phyloP scores from a whole-genome alignment of 2,797 vertebrate species.

The Melanotaenia parkinsoni region DNA sequence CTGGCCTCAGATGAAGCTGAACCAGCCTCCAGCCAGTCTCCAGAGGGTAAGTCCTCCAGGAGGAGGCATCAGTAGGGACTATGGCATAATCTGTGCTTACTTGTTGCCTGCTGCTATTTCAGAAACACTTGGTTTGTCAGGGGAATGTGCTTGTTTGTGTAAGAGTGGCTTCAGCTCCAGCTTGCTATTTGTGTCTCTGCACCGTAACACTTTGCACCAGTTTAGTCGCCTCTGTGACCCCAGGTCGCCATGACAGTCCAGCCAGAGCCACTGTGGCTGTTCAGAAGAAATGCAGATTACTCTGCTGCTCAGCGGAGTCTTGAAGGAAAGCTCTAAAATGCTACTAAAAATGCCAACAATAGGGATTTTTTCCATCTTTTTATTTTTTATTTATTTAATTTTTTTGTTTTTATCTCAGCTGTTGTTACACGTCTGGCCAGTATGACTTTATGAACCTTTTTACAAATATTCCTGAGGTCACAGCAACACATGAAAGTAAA shows the following conservation, averaged over 20 bases:
- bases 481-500: background rate
- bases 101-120: slow-evolving; percentile 57
- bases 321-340: no score
- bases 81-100: slow-evolving; percentile 52
- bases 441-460: background rate
- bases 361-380: no score
- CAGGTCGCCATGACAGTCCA: slow-evolving; percentile 2
- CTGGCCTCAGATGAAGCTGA: slow-evolving; percentile 60
- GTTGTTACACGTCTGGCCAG: no score
- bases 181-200: slow-evolving; percentile 46
- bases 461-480: background rate
- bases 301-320: background rate
- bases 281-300: background rate
- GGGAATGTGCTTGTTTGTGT: slow-evolving; percentile 61
- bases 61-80: slow-evolving; percentile 36
- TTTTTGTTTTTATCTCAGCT: background rate
- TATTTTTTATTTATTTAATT: no score
- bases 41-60: slow-evolving; percentile 62
- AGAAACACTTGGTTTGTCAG: slow-evolving; percentile 28
- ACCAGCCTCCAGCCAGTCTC: slow-evolving; percentile 37
- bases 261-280: background rate
- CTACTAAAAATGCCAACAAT: no score
- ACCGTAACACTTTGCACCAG: slow-evolving; percentile 18
- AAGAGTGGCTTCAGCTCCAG: slow-evolving; percentile 9
- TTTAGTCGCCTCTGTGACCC: background rate